Evolutionary conservation across 2,797 vertebrate species (phyloP), one percentile per base, ranked within the genome.

Genomic region (Paramormyrops hopkinsi): DNA sequence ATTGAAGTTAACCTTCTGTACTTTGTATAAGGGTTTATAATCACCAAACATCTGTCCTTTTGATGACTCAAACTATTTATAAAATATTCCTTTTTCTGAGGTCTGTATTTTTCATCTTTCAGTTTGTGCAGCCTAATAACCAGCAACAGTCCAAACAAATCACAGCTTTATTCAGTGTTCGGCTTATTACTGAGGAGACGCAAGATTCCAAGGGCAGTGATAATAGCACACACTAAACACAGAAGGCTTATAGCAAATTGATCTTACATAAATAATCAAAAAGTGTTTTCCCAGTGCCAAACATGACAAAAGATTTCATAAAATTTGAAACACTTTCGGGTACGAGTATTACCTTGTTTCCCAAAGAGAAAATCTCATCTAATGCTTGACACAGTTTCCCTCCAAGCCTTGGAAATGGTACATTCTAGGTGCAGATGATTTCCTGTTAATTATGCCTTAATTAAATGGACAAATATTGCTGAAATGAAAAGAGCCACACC

Each of bases 61-160:
- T 79, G 14, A 79, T 41, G 73, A 79, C 33, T 79, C 73, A 79
- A 79, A 44, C 73, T 79, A 79, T 79, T 79, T 79, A 79, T 79
- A 44, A 79, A 79, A 79, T n/a, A n/a, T 79, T 79, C 73, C 4
- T 79, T 79, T 41, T 79, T 44, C 17, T 44, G 73, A 79, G 17
- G 37, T 79, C 33, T 79, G 14, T 41, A 44, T 79, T 41, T 79
- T 79, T 79, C 37, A 44, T 79, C 37, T 44, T 19, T 44, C 37
- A 17, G 73, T 79, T 79, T 44, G 12, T 79, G 73, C 12, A 79
- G 73, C 37, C 73, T 19, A 79, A 79, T 79, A 79, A 79, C 17
- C 14, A 37, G 7, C 73, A 79, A 44, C 37, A 76, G 73, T 69
- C 25, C 62, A 29, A 69, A 69, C 62, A 69, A 69, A 69, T 69